Base-by-base conservation (phyloP, 2,113 vertebrate genomes). In the Asarcornis scutulata region DNA sequence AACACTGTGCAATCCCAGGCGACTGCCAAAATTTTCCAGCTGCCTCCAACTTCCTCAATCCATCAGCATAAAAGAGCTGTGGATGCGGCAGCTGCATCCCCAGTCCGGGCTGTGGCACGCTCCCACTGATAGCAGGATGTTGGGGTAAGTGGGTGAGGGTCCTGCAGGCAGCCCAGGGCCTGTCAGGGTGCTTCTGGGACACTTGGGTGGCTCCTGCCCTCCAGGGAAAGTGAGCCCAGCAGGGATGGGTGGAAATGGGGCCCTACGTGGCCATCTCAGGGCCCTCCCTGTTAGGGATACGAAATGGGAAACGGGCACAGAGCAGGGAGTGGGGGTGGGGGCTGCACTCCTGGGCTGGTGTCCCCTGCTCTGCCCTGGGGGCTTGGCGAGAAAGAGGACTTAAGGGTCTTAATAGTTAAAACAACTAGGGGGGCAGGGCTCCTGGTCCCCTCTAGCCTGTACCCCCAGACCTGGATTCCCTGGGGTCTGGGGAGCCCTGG, bases 21-120 rank as follows among this genome's bases (percentile, higher is more conserved):
- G 31, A 23, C 40, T 68, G 90, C 91, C 89, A 82, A 93, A 18
- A 52, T 90, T 97, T 97, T 97, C 96, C 97, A 88, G 60, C 86
- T 42, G 82, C 62, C 6, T 36, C 86, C 2, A 1, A 94, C 95
- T 97, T 94, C 93, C 96, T 94, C 88, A 89, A 94, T 77, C 68
- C 77, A 0, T 67, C 36, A 0, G 48, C 48, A 96, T 96, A 97
- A 97, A 95, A 90, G 50, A 36, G 55, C 53, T 5, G 48, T 21
- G 7, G 62, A 13, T 3, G 44, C 20, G 7, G 77, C 44, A 4
- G 34, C 75, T 16, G 4, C 53, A 59, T 34, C 66, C 55, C 58
- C 8, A 2, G 6, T 48, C 36, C 34, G 2, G 22, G 2, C 74
- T 15, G 31, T 8, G 2, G 34, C 32, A 9, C 15, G 17, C 77